A percentile compares a stretch with the other conserved stretches of the same genome.
phyloP scores from a whole-genome alignment of 1,140 invertebrate genomes.

The Drosophila erecta region DNA sequence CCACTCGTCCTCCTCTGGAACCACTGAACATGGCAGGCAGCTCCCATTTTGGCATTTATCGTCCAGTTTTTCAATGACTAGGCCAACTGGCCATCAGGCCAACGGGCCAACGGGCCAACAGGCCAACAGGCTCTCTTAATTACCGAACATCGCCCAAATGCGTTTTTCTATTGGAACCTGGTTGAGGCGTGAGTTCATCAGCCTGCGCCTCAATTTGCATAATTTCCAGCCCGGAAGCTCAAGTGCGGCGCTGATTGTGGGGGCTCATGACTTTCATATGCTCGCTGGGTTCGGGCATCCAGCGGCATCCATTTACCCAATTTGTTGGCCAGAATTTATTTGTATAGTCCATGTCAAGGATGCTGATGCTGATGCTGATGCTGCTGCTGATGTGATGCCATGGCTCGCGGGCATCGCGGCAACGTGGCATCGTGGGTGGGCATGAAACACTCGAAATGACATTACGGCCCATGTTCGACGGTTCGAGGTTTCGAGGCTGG shows the following conservation, averaged over 20 bases:
- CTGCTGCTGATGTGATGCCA: background rate
- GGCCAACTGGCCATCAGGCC: background rate
- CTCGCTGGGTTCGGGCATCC: constrained; percentile 12
- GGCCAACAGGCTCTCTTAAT: constrained; percentile 26
- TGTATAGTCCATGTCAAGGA: constrained; percentile 45
- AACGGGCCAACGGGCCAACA: background rate
- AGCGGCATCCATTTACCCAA: constrained; percentile 52
- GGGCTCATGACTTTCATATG: constrained; percentile 52
- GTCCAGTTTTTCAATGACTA: constrained; percentile 31
- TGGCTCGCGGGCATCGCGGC: background rate
- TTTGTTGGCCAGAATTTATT: constrained; percentile 64
- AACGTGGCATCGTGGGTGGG: constrained; percentile 2
- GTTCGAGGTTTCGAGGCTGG: constrained; percentile 11
- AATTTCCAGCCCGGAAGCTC: constrained; percentile 28
- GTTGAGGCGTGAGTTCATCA: constrained; percentile 24
- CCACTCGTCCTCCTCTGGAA: constrained; percentile 5
- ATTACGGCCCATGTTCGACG: constrained; percentile 39
- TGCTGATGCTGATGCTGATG: constrained; percentile 11
- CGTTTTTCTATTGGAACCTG: constrained; percentile 39
- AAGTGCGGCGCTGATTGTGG: constrained; percentile 38
- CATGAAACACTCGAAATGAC: constrained; percentile 28
- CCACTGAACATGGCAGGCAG: constrained; percentile 11
- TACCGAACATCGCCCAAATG: constrained; percentile 45
- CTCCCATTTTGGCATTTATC: constrained; percentile 62
- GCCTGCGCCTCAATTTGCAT: constrained; percentile 37